Evolutionary conservation across 1,140 invertebrate species (phyloP).

Genomic region (Apis laboriosa): DNA sequence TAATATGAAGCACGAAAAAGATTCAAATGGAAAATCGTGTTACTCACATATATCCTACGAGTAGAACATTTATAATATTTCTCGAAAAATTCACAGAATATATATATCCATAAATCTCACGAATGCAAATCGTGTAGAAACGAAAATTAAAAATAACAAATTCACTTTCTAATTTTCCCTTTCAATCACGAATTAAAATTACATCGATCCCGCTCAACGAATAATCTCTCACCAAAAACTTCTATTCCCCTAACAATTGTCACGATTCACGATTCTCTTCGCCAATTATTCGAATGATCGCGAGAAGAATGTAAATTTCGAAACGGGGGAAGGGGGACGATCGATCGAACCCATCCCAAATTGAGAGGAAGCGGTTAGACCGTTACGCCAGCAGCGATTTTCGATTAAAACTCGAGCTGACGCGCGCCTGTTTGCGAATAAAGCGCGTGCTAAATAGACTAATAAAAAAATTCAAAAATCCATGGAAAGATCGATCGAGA

Average conservation of each 20-base stretch:
- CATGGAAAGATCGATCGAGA: not conserved
- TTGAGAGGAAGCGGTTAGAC: not conserved
- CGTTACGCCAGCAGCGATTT: not conserved
- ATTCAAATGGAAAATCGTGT: not conserved
- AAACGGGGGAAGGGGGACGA: not conserved
- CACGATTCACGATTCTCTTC: too few species aligned
- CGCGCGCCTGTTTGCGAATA: not conserved
- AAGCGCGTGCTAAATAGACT: not conserved
- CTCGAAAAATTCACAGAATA: too few species aligned
- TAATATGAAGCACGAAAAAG: not conserved
- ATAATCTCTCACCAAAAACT: too few species aligned
- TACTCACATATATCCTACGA: too few species aligned
- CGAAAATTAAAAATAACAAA: too few species aligned
- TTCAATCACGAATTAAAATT: too few species aligned
- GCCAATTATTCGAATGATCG: not conserved
- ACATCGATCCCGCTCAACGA: too few species aligned
- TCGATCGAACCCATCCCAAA: not conserved
- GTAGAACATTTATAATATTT: too few species aligned
- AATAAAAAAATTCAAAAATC: not conserved
- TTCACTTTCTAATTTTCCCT: too few species aligned
- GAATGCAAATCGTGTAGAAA: too few species aligned
- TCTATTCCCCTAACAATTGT: too few species aligned
- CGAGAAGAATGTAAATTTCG: not conserved
- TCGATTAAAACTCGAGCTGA: slow-evolving; percentile 8
- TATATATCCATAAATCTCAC: too few species aligned